Evolutionary conservation across 2,888 invertebrate genomes (phyloP).

Genomic region (Andrena praecox): DNA sequence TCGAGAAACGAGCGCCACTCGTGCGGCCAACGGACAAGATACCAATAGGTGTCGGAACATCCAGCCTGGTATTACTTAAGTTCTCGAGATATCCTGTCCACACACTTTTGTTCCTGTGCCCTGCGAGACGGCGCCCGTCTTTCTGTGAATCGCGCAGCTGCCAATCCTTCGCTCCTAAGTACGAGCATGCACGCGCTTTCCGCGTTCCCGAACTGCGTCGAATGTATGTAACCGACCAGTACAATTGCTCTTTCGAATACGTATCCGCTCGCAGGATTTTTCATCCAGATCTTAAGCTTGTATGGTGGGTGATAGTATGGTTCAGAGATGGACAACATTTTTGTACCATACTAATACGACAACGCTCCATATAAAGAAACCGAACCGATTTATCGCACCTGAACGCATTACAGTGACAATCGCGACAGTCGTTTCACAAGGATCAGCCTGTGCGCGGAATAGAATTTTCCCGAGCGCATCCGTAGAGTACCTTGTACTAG

Average conservation of each 20-base stretch:
- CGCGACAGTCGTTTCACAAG: too few relatives aligned
- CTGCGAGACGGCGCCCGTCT: constrained; percentile 7
- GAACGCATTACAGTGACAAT: too few relatives aligned
- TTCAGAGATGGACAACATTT: too few relatives aligned
- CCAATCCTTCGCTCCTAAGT: background rate
- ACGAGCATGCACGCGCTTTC: background rate
- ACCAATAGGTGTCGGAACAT: constrained; percentile 63
- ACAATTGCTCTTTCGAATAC: background rate
- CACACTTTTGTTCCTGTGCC: constrained; percentile 24
- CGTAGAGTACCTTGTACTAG: constrained; percentile 19
- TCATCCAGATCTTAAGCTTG: too few relatives aligned
- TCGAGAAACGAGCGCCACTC: constrained; percentile 71
- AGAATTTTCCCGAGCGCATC: too few relatives aligned
- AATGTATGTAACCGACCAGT: background rate
- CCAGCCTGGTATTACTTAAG: constrained; percentile 43
- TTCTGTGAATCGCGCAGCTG: constrained; percentile 49
- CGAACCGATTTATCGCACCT: too few relatives aligned
- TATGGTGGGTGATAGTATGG: too few relatives aligned
- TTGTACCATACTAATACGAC: too few relatives aligned
- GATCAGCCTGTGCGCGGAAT: too few relatives aligned
- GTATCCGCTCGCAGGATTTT: too few relatives aligned
- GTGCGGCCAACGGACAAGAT: constrained; percentile 49
- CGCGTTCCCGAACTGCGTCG: background rate
- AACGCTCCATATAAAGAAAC: too few relatives aligned
- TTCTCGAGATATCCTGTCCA: constrained; percentile 49